Percentiles rank a stretch among this genome's conserved stretches.
phyloP scores from a whole-genome alignment of 2,888 invertebrate genomes.

The Caprella mutica region DNA sequence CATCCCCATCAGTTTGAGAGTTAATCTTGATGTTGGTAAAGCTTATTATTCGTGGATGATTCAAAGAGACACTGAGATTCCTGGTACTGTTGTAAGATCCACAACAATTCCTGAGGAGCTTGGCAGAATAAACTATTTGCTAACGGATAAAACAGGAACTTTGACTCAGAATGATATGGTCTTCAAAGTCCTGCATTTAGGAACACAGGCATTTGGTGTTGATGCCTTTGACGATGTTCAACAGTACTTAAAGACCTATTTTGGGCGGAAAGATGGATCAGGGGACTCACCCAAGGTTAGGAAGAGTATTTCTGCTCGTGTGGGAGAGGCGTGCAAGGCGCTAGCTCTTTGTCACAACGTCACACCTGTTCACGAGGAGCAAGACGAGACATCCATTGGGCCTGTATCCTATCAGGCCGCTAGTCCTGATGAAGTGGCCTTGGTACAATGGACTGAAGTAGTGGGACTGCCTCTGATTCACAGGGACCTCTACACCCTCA shows the following conservation, averaged over 20 bases:
- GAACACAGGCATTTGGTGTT: slow-evolving; percentile 77
- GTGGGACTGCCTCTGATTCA: slow-evolving; percentile 53
- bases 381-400: slow-evolving; percentile 20
- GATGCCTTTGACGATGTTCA: slow-evolving; percentile 68
- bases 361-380: slow-evolving; percentile 78
- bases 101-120: slow-evolving; percentile 98
- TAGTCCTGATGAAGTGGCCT: slow-evolving; percentile 63
- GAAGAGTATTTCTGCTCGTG: slow-evolving; percentile 47
- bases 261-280: too few relatives aligned
- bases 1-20: slow-evolving; percentile 93
- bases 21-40: slow-evolving; percentile 98
- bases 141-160: slow-evolving; percentile 97
- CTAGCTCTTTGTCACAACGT: slow-evolving; percentile 97
- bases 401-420: slow-evolving; percentile 54
- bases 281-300: too few relatives aligned
- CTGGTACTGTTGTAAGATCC: slow-evolving; percentile 87
- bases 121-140: slow-evolving; percentile 87
- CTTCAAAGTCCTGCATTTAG: slow-evolving; percentile 86
- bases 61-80: slow-evolving; percentile 81
- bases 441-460: slow-evolving; percentile 61
- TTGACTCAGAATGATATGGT: slow-evolving; percentile 98
- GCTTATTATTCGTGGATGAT: slow-evolving; percentile 95
- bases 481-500: slow-evolving; percentile 49
- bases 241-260: too few relatives aligned
- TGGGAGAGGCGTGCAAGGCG: slow-evolving; percentile 82